Percentiles rank a stretch among this genome's conserved stretches.
Evolutionary conservation across 2,888 invertebrate genomes (phyloP).

Genomic region (Cryptus viduatorius): DNA sequence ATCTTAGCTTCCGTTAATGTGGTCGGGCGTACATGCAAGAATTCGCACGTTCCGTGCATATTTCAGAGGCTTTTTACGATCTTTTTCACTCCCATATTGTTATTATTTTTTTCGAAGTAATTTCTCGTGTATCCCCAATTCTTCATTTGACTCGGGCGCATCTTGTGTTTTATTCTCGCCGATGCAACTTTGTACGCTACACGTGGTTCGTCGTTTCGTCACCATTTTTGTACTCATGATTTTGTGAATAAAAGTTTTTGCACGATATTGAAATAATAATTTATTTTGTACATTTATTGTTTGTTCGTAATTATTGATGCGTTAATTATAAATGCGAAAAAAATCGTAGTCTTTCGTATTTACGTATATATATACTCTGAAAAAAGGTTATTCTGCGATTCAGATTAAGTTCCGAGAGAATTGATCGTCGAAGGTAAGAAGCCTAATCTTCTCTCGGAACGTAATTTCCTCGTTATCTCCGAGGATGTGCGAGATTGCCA

Average conservation of each 20-base stretch:
- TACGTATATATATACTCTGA: background rate
- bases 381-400: background rate
- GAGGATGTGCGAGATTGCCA: slow-evolving; percentile 79
- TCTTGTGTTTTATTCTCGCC: background rate
- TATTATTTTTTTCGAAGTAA: too few species aligned
- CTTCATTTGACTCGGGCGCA: background rate
- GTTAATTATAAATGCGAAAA: background rate
- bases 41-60: background rate
- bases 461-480: slow-evolving; percentile 16
- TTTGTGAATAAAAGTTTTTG: background rate
- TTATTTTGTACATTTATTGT: background rate
- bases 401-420: background rate
- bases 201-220: background rate
- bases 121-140: background rate
- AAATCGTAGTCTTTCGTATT: background rate
- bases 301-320: background rate
- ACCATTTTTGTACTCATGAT: background rate
- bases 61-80: background rate
- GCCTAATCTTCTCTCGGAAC: background rate
- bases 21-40: background rate
- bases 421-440: background rate
- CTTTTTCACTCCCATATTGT: background rate
- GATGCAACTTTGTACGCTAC: background rate
- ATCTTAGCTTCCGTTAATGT: background rate
- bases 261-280: background rate